Base-by-base conservation (phyloP, 1,140 invertebrate genomes). In the Caenorhabditis latens region DNA sequence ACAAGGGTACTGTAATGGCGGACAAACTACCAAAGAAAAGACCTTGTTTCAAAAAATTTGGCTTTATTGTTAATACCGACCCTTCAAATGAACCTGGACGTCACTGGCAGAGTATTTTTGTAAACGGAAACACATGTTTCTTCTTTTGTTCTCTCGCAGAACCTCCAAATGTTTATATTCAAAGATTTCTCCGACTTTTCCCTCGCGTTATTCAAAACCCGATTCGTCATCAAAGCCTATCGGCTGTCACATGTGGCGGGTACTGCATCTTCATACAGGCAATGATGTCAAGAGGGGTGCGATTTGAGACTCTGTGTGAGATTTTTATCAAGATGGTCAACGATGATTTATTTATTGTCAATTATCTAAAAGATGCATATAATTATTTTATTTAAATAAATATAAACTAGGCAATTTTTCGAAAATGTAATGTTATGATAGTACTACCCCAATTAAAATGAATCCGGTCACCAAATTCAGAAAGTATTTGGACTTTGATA, bases 141-240 rank as follows among this genome's bases (percentile, higher is more conserved):
- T 58, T 58, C 9, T 58, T 58, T 19, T 58, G 55, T n/a, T 58
- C 55, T 6, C n/a, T 58, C 13, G 55, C 55, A 6, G 55, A 58
- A 58, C 55, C 55, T 58, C 55, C 13, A 58, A 58, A 58, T 58
- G 19, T 58, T n/a, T 58, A 58, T n/a, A 58, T 58, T 58, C 55
- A 58, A 58, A 58, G 19, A 19, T 58, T 58, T 58, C 19, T 58
- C 0, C 13, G 19, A n/a, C 55, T 58, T 58, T 58, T 16, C n/a
- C 55, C 55, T 7, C 8, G 55, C 19, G 55, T 58, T n/a, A 19
- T 58, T 11, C 55, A 58, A 58, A 58, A 58, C 55, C 55, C 55
- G 6, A 58, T 58, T 7, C 14, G 55, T 7, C 55, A 58, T 58
- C 55, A 58, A n/a, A 58, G 55, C n/a, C 19, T 58, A n/a, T 58